Percentiles rank a stretch among this genome's conserved stretches.
phyloP scores from a whole-genome alignment of 2,888 invertebrate genomes.

The Epirrhoe tristata region DNA sequence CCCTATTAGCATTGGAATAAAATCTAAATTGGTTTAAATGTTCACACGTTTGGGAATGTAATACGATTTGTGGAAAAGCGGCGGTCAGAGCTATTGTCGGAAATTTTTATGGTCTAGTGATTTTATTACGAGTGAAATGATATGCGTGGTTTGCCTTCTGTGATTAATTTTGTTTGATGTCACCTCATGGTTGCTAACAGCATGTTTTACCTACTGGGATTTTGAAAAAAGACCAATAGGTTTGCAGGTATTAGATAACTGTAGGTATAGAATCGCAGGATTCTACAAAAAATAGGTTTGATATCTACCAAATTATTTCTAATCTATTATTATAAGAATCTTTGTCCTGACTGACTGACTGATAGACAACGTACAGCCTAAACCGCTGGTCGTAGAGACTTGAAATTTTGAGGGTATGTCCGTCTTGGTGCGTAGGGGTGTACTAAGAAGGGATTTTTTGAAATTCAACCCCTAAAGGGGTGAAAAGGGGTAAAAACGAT shows the following conservation, averaged over 20 bases:
- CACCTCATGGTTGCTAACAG: slow-evolving; percentile 28
- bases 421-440: too few relatives aligned
- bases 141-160: slow-evolving; percentile 51
- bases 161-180: slow-evolving; percentile 52
- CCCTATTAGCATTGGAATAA: slow-evolving; percentile 25
- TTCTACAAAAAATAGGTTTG: too few relatives aligned
- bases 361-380: too few relatives aligned
- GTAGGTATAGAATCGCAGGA: too few relatives aligned
- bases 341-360: too few relatives aligned
- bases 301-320: too few relatives aligned
- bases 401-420: too few relatives aligned
- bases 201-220: slow-evolving; percentile 13
- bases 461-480: too few relatives aligned
- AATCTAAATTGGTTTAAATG: slow-evolving; percentile 30
- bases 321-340: too few relatives aligned
- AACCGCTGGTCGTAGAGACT: too few relatives aligned
- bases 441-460: too few relatives aligned
- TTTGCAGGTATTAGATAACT: neutral
- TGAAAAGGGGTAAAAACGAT: too few relatives aligned
- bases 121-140: slow-evolving; percentile 43
- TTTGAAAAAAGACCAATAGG: slow-evolving; percentile 2
- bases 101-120: slow-evolving; percentile 53
- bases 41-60: slow-evolving; percentile 37
- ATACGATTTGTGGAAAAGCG: slow-evolving; percentile 44
- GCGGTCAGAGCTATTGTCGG: slow-evolving; percentile 46